Conservation (phyloP, 1,140 invertebrate genomes). For the Tetramorium alpestre region DNA sequence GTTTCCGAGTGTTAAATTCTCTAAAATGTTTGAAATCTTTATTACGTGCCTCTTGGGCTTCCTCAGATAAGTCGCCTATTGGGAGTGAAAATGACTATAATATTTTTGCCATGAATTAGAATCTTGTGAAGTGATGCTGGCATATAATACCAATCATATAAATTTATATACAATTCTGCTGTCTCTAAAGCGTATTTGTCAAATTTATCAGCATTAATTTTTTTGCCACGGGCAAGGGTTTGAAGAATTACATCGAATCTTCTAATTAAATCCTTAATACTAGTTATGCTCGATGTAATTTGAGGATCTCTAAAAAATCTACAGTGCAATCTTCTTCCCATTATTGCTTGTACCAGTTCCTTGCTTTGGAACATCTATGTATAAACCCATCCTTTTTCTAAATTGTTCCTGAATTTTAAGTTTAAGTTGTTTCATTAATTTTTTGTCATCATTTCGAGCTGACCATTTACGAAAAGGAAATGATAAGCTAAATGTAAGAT, state of each 20-base stretch:
- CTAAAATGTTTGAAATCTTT: background rate
- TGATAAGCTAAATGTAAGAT: background rate
- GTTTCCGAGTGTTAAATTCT: conserved; percentile 6
- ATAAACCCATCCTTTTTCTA: background rate
- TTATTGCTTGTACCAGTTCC: conserved; percentile 12
- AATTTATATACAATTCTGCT: background rate
- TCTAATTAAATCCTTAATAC: background rate
- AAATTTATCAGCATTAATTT: conserved; percentile 3
- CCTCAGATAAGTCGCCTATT: background rate
- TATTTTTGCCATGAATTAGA: background rate
- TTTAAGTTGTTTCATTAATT: background rate
- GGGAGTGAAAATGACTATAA: background rate
- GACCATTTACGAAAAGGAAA: too few relatives aligned
- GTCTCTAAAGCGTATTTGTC: background rate
- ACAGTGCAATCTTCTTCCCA: background rate
- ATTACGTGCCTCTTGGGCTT: background rate
- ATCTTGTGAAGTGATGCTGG: background rate
- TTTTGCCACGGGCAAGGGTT: background rate
- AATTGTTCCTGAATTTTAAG: background rate
- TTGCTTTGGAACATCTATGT: conserved; percentile 13
- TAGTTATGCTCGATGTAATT: background rate
- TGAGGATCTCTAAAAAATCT: background rate
- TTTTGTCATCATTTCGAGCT: too few relatives aligned
- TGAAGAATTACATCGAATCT: background rate
- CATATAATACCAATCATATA: background rate